These are phyloP conservation scores for Drusus annulatus DNA, from an alignment of 1,140 invertebrate genomes.

Conservation along the genomic window DNA sequence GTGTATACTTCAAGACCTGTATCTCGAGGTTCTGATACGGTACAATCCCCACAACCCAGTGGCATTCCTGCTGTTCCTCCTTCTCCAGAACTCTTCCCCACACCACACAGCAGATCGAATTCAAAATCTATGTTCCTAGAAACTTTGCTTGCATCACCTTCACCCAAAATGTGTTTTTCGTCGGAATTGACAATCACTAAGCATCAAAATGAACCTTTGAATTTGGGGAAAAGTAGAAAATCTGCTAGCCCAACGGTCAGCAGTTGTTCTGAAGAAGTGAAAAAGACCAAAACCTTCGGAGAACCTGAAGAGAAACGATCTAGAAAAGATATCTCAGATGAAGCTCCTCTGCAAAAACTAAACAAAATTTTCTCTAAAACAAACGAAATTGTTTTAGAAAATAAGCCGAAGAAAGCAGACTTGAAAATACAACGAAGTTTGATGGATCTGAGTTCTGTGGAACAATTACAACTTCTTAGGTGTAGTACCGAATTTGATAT, in stretches of 20 bases:
- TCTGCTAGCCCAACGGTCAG: constrained; percentile 74
- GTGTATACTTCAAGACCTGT: constrained; percentile 70
- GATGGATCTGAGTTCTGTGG: constrained; percentile 76
- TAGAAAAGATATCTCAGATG: constrained; percentile 68
- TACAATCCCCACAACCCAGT: constrained; percentile 77
- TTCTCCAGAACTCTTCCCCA: constrained; percentile 73
- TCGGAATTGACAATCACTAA: constrained; percentile 72
- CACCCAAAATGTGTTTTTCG: constrained; percentile 71
- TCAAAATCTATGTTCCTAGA: constrained; percentile 72
- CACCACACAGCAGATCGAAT: constrained; percentile 68
- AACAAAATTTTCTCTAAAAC: constrained; percentile 66
- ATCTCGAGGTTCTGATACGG: constrained; percentile 75
- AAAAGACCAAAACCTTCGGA: constrained; percentile 69
- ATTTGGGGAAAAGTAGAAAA: constrained; percentile 76
- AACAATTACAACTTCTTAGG: constrained; percentile 81
- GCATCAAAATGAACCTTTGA: constrained; percentile 77
- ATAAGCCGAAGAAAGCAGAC: constrained; percentile 61
- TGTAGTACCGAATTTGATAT: constrained; percentile 79
- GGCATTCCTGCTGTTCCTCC: constrained; percentile 76
- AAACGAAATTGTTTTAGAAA: constrained; percentile 62
- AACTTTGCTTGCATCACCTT: constrained; percentile 70
- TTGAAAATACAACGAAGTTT: constrained; percentile 63
- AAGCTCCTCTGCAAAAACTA: constrained; percentile 63
- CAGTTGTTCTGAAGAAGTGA: constrained; percentile 75
- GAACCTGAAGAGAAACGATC: constrained; percentile 74